These are phyloP conservation scores for Euwallacea fornicatus DNA, from an alignment of 1,140 invertebrate species.

Conservation along the genomic window DNA sequence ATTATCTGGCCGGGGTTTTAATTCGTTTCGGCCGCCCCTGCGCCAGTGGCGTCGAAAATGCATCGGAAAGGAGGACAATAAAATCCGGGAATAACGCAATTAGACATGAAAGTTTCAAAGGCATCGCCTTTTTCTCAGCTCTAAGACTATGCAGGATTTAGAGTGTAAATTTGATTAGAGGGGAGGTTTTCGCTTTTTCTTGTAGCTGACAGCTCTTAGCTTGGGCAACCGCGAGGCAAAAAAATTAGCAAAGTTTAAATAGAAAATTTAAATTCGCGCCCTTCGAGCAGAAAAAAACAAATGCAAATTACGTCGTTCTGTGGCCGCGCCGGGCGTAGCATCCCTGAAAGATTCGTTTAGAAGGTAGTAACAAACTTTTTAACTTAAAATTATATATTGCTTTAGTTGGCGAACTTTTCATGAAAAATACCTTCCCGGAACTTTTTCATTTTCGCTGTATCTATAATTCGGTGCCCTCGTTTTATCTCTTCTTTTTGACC, in stretches of 20 bases:
- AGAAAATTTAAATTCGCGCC: constrained; percentile 27
- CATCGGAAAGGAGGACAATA: too few relatives aligned
- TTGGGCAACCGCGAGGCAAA: neutral
- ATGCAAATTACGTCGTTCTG: constrained; percentile 30
- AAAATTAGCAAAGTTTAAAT: constrained; percentile 32
- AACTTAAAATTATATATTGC: constrained; percentile 39
- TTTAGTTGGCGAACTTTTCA: constrained; percentile 32
- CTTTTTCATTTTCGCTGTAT: constrained; percentile 32
- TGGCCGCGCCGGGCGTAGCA: constrained; percentile 27
- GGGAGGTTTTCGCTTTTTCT: neutral
- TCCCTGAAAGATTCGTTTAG: constrained; percentile 36
- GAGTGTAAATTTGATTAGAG: neutral
- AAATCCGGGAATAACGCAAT: too few relatives aligned
- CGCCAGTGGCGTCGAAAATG: too few relatives aligned
- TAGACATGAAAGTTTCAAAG: too few relatives aligned
- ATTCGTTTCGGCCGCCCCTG: too few relatives aligned
- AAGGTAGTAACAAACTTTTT: constrained; percentile 36
- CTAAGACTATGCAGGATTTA: too few relatives aligned
- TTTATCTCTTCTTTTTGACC: neutral
- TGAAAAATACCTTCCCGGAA: constrained; percentile 36
- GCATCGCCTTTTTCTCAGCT: too few relatives aligned
- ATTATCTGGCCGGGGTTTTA: too few relatives aligned
- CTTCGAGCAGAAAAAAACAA: constrained; percentile 11
- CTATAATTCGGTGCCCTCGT: constrained; percentile 16
- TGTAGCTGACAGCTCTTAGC: neutral